Evolutionary conservation across 2,797 vertebrate genomes (phyloP).

Genomic region (Bradypodion pumilum): DNA sequence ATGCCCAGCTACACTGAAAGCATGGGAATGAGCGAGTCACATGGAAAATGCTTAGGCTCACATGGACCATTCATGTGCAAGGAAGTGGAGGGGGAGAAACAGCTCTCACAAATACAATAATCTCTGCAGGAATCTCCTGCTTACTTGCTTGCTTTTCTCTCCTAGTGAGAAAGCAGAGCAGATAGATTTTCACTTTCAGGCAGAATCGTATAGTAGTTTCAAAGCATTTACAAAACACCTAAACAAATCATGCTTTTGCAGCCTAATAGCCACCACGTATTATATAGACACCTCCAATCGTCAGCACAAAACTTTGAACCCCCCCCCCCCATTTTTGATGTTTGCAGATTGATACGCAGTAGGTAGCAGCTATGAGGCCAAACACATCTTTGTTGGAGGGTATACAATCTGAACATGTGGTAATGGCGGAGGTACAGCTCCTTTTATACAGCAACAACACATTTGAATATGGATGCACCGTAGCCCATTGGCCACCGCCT

Average conservation of each 20-base stretch:
- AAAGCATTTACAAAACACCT: slow-evolving; percentile 24
- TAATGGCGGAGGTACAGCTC: too few relatives aligned
- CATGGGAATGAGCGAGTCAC: slow-evolving; percentile 78
- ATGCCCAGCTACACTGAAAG: slow-evolving; percentile 65
- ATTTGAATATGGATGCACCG: too few relatives aligned
- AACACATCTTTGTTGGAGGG: too few relatives aligned
- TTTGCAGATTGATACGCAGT: too few relatives aligned
- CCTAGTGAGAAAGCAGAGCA: slow-evolving; percentile 54
- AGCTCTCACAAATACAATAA: slow-evolving; percentile 70
- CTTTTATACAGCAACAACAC: too few relatives aligned
- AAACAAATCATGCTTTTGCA: slow-evolving; percentile 49
- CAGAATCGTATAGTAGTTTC: slow-evolving; percentile 51
- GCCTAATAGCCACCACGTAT: background rate
- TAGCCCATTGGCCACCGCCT: too few relatives aligned
- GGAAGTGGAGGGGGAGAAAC: slow-evolving; percentile 44
- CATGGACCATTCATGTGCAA: slow-evolving; percentile 84
- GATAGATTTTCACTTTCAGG: slow-evolving; percentile 57
- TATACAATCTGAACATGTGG: too few relatives aligned
- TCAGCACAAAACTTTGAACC: background rate
- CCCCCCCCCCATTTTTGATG: too few relatives aligned
- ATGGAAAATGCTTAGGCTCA: slow-evolving; percentile 83
- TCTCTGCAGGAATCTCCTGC: slow-evolving; percentile 71
- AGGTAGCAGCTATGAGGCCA: too few relatives aligned
- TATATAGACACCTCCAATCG: slow-evolving; percentile 24
- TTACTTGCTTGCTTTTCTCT: slow-evolving; percentile 1